Base-by-base conservation (phyloP, 2,113 vertebrate species). In the Melanerpes formicivorus region DNA sequence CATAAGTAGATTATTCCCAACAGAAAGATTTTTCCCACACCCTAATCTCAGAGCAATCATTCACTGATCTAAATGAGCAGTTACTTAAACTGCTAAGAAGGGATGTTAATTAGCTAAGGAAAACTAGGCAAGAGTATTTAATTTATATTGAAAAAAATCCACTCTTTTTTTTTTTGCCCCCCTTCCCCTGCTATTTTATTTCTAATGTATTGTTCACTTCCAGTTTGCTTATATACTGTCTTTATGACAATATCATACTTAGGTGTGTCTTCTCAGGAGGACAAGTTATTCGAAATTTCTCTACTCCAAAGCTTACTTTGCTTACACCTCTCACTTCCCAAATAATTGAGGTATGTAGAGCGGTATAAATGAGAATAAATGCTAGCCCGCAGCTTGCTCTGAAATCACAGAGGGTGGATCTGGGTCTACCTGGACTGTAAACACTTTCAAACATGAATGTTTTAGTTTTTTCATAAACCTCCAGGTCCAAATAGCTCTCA, bases 51-150 rank as follows among this genome's bases (percentile, higher is more conserved):
- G 86, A 98, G 97, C 97, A 97, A 98, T 99, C 98, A 98, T 97
- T 99, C 98, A 98, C 97, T 96, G 94, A 97, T 98, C 98, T 98
- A 98, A 99, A 99, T 98, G 97, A 99, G 98, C 97, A 98, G 98
- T 99, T 98, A 98, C 98, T 99, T 98, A 97, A 98, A 97, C 97
- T 94, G 72, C 98, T 98, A 97, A 97, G 97, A 98, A 97, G 94
- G 95, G 97, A 97, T 98, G 97, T 95, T 98, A 99, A 98, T 99
- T 98, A 99, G 97, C 96, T 85, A 95, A 97, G 94, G 95, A 98
- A 98, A 98, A 96, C 96, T 95, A 89, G 92, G 97, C 95, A 94
- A 97, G 89, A 97, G 89, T 96, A 82, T 97, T 97, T 97, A 95
- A 97, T 97, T 95, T 8, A 1, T 60, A 32, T 60, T 60, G 54